Evolutionary conservation across 2,888 invertebrate genomes (phyloP), one percentile per base, ranked within the genome.

Genomic region (Melanostoma scalare): DNA sequence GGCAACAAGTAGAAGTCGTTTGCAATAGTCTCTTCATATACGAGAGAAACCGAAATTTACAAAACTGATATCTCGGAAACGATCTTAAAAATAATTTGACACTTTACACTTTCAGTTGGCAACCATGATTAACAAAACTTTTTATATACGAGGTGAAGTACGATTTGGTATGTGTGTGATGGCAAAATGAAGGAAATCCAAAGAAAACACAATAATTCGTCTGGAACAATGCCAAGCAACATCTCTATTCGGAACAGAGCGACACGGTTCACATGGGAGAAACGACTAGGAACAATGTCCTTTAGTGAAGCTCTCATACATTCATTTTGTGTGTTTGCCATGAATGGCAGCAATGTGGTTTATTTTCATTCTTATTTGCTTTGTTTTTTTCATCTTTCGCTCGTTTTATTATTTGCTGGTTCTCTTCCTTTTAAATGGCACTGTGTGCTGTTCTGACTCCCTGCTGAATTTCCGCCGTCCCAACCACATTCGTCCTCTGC

Each of bases 161-260:
- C 42, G 31, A 20, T 20, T 20, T 20, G 20, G 46, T 9, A 30
- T 61, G 44, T 50, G 48, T 61, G 74, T 10, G 53, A 69, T 50
- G 55, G 52, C 36, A 72, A 61, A 73, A 60, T 35, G 53, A 78
- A 79, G 67, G 65, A 71, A 74, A 60, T 65, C 79, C 55, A 84
- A 84, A 84, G 84, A 79, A 84, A 84, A 84, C 74, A 79, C 63
- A 79, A 84, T 84, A 84, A 84, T 74, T 79, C 55, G 74, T 56
- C 71, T 84, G 79, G 84, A 84, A 84, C 84, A 84, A 79, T 84
- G 84, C 84, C 84, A 84, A 84, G 58, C 82, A 79, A 75, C 77
- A 73, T 73, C 65, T 63, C 74, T 50, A 63, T 81, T 81, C 44
- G 58, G 55, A 56, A 60, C 46, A 50, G 38, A 68, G 73, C 60